Evolutionary conservation across 2,797 vertebrate species (phyloP), one percentile per base, ranked within the genome.

Genomic region (Tachyglossus aculeatus): DNA sequence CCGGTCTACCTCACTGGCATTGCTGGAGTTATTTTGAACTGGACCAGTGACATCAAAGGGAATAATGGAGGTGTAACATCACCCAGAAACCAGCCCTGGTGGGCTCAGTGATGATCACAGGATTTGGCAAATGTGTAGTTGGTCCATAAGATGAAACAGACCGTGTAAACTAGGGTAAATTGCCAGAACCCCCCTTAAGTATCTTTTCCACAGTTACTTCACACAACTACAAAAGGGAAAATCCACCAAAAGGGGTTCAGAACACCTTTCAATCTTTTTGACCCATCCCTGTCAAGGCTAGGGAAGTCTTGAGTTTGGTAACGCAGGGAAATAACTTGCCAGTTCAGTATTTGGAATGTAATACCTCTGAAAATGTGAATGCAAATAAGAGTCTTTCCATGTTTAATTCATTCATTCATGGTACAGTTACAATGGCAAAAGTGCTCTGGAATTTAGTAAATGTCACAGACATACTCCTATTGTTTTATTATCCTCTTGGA

Each of bases 381-480:
- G 21, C 6, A 59, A 55, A 33, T 27, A 39, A 67, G 74, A 24
- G 14, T 3, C 1, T 0, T 45, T 34, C n/a, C 18, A 75, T 63
- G 52, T 27, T 58, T 45, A 38, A 13, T 1, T 57, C 25, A 36
- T 1, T 4, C 69, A 33, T 51, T 57, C 48, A 5, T 2, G 53
- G 27, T 12, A 74, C 32, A 66, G 57, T 85, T 76, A 64, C 44
- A 82, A 67, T 44, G 19, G 21, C 16, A 81, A 67, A 76, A 57
- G 73, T 63, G 39, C 41, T 44, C 63, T 74, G 32, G 19, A 73
- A 66, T 31, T 74, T 39, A 61, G 29, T 11, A 37, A 27, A 29
- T 80, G 64, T 51, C 72, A 85, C 76, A 52, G 47, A 73, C 43
- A 51, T 53, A 81, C 64, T 78, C 44, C 44, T 63, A 16, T 24